These are phyloP conservation scores for Galaxias olidus DNA, from an alignment of 2,797 vertebrate species.

Conservation along the genomic window DNA sequence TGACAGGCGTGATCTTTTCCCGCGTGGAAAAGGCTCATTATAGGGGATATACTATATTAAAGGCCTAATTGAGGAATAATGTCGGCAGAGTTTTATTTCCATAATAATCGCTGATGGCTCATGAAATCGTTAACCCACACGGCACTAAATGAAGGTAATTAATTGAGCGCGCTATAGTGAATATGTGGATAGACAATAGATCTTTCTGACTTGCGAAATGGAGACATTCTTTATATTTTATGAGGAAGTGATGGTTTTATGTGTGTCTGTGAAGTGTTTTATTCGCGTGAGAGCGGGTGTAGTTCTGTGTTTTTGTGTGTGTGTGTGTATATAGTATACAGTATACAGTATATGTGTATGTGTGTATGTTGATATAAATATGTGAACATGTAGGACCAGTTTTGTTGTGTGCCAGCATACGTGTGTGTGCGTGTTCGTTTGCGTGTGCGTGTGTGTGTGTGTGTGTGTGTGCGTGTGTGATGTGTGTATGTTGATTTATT, in stretches of 20 bases:
- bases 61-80: conserved; percentile 72
- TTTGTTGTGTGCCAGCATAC: too few relatives aligned
- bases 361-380: conserved; percentile 16
- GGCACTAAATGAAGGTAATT: conserved; percentile 67
- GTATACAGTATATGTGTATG: conserved; percentile 33
- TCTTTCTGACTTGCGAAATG: too few relatives aligned
- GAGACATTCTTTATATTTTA: too few relatives aligned
- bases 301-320: conserved; percentile 29
- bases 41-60: conserved; percentile 64
- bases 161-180: conserved; percentile 31
- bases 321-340: conserved; percentile 14
- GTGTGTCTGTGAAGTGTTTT: neutral
- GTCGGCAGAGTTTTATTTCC: conserved; percentile 61
- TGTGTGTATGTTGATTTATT: too few relatives aligned
- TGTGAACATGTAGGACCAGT: too few relatives aligned
- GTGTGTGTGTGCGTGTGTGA: conserved; percentile 14
- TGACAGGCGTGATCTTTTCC: conserved; percentile 56
- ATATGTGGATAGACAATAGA: conserved; percentile 30
- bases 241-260: neutral
- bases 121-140: conserved; percentile 65
- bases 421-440: neutral
- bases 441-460: neutral
- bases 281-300: neutral
- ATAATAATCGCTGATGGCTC: conserved; percentile 63
- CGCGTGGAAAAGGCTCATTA: conserved; percentile 62